These are phyloP conservation scores for Gymnosoma rotundatum DNA, from an alignment of 2,888 invertebrate species.

Conservation along the genomic window DNA sequence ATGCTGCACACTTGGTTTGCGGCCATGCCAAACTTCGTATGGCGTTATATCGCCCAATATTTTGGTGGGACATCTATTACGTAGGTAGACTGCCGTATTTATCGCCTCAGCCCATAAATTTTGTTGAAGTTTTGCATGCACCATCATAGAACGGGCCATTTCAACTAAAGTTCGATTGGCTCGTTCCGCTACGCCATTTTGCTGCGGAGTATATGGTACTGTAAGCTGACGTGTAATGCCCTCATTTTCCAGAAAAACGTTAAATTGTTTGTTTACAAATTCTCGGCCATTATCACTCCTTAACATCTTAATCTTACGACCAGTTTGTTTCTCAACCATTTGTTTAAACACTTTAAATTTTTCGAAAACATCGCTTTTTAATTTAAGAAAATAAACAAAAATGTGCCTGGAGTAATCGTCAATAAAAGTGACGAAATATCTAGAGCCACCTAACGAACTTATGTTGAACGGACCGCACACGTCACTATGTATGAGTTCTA, in stretches of 20 bases:
- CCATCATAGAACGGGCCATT: no score
- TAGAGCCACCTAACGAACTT: conserved; percentile 45
- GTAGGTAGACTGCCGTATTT: no score
- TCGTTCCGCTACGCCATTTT: conserved; percentile 71
- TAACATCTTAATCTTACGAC: conserved; percentile 39
- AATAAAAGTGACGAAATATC: conserved; percentile 53
- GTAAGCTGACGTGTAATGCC: conserved; percentile 66
- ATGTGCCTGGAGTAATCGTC: conserved; percentile 43
- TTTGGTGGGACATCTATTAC: no score
- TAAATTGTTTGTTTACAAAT: conserved; percentile 48
- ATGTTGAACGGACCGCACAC: conserved; percentile 48
- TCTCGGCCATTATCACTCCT: conserved; percentile 57
- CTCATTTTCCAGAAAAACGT: conserved; percentile 41
- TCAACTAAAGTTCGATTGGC: conserved; percentile 61
- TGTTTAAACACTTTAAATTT: conserved; percentile 53
- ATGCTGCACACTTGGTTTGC: no score
- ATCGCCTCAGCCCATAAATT: no score
- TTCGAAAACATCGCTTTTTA: conserved; percentile 41
- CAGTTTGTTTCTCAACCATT: conserved; percentile 52
- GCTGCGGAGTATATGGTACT: conserved; percentile 70
- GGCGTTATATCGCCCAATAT: no score
- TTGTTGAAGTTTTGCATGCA: no score
- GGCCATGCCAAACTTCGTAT: no score
- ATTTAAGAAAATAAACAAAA: conserved; percentile 53
- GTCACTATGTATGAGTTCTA: conserved; percentile 56